phyloP scores from a whole-genome alignment of 1,140 invertebrate genomes.

The Heliothis virescens region DNA sequence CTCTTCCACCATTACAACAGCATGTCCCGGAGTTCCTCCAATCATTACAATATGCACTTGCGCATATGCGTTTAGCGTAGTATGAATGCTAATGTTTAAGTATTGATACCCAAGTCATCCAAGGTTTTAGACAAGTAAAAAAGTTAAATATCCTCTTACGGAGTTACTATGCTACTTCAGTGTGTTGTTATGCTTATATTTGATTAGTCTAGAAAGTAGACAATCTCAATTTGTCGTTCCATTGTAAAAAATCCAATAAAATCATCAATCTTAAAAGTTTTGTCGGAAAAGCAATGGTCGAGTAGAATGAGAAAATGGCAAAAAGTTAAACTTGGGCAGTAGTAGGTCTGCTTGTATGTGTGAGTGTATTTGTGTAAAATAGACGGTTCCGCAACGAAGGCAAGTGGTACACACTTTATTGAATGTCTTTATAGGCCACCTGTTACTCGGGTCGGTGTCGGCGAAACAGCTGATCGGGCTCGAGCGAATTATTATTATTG shows the following conservation, averaged over 20 bases:
- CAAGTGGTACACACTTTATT: slow-evolving; percentile 84
- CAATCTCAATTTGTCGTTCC: no score
- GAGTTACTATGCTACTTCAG: no score
- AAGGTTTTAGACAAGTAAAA: no score
- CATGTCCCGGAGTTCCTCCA: no score
- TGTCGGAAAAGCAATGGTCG: slow-evolving; percentile 17
- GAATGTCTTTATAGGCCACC: slow-evolving; percentile 86
- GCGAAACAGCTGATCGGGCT: slow-evolving; percentile 83
- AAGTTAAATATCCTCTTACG: no score
- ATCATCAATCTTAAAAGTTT: neutral
- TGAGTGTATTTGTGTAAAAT: slow-evolving; percentile 73
- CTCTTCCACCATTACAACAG: neutral
- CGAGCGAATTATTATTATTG: slow-evolving; percentile 84
- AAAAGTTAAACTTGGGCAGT: slow-evolving; percentile 46
- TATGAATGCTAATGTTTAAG: no score
- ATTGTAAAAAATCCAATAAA: no score
- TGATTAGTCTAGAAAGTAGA: no score
- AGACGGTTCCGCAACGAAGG: slow-evolving; percentile 76
- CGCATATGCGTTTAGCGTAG: no score
- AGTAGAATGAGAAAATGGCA: slow-evolving; percentile 27
- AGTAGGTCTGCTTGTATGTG: slow-evolving; percentile 49
- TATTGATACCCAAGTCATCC: no score
- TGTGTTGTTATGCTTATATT: no score
- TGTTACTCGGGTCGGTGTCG: slow-evolving; percentile 83
- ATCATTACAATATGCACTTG: no score